Conservation (phyloP, 1,140 invertebrate genomes). For the Drosophila neocordata region DNA sequence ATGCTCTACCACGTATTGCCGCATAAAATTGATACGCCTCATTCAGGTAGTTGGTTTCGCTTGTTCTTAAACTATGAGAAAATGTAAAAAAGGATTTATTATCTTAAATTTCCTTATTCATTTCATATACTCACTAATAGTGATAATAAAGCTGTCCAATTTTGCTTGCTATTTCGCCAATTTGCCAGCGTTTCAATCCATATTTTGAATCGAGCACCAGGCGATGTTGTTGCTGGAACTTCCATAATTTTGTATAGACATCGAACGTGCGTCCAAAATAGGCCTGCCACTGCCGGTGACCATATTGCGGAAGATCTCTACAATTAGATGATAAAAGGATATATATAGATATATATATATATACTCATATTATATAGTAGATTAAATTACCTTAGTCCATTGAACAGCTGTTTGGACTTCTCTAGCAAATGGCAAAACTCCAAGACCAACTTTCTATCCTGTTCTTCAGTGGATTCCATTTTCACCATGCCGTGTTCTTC, state of each 20-base stretch:
- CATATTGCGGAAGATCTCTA: slow-evolving; percentile 97
- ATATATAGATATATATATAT: too few species aligned
- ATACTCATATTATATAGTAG: too few species aligned
- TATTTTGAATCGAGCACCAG: slow-evolving; percentile 96
- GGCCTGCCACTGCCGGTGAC: slow-evolving; percentile 98
- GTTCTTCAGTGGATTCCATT: slow-evolving; percentile 91
- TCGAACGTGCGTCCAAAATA: slow-evolving; percentile 99
- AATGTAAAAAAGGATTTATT: too few species aligned
- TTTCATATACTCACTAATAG: slow-evolving; percentile 93
- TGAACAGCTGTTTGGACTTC: slow-evolving; percentile 98
- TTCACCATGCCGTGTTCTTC: slow-evolving; percentile 82
- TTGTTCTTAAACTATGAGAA: slow-evolving; percentile 91
- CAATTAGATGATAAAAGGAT: slow-evolving; percentile 34
- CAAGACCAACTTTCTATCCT: slow-evolving; percentile 96
- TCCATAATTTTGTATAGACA: slow-evolving; percentile 99
- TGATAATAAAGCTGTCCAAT: slow-evolving; percentile 99
- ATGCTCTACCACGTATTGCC: slow-evolving; percentile 95
- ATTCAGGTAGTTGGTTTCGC: slow-evolving; percentile 97
- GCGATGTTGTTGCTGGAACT: slow-evolving; percentile 98
- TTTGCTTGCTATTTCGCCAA: slow-evolving; percentile 99
- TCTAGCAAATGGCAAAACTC: slow-evolving; percentile 98
- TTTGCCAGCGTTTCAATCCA: slow-evolving; percentile 98
- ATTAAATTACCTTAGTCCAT: slow-evolving; percentile 91
- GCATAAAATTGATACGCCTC: slow-evolving; percentile 98
- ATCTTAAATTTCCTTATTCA: too few species aligned